Conservation (phyloP, 2,888 invertebrate genomes). For the Cryptus armator region DNA sequence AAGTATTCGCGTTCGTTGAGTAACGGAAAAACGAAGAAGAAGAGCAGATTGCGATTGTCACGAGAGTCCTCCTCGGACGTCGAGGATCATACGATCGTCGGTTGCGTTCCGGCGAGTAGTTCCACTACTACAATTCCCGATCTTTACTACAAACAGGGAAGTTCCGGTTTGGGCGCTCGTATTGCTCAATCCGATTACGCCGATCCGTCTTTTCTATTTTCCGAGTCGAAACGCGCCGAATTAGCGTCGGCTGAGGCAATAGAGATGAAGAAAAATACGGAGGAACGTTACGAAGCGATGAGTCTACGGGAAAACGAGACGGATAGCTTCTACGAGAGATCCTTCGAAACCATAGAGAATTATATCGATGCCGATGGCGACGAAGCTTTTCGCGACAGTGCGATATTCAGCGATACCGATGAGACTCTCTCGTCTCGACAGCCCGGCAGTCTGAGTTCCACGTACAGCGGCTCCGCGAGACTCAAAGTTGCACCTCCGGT, state of each 20-base stretch:
- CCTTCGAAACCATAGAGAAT: constrained; percentile 91
- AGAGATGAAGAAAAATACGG: constrained; percentile 46
- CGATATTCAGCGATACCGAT: constrained; percentile 93
- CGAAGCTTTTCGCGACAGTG: constrained; percentile 92
- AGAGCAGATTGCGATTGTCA: constrained; percentile 75
- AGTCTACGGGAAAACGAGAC: constrained; percentile 85
- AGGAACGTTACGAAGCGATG: constrained; percentile 47
- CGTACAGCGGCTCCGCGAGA: background rate
- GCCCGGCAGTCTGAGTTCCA: background rate
- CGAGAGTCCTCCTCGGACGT: constrained; percentile 79
- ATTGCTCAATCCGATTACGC: constrained; percentile 96
- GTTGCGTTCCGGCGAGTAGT: constrained; percentile 71
- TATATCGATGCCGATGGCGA: constrained; percentile 89
- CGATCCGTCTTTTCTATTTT: constrained; percentile 91
- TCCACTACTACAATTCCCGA: constrained; percentile 73
- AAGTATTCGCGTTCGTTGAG: constrained; percentile 76
- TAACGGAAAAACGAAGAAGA: constrained; percentile 76
- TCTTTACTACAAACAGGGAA: constrained; percentile 90
- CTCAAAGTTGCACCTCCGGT: constrained; percentile 79
- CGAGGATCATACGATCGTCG: constrained; percentile 72
- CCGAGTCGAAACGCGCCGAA: constrained; percentile 78
- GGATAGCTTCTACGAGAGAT: constrained; percentile 92
- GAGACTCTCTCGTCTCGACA: constrained; percentile 82
- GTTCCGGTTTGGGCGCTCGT: constrained; percentile 93
- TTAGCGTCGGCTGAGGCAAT: constrained; percentile 70